These are phyloP conservation scores for rat (Rattus norvegicus) DNA, from an alignment of 2,113 vertebrate genomes.

Conservation along the genomic window DNA sequence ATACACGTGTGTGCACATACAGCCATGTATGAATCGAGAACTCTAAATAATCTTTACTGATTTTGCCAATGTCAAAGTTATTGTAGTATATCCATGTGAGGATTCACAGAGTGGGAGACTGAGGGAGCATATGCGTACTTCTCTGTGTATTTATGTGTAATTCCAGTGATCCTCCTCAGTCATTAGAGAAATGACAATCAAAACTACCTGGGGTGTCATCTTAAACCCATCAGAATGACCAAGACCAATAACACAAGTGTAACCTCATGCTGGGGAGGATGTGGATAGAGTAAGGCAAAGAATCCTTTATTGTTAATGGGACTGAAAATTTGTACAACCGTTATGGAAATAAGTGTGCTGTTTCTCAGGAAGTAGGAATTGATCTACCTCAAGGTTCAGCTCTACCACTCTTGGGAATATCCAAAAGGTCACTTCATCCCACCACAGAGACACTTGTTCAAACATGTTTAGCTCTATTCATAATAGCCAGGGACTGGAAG, in stretches of 20 bases:
- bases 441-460: background rate
- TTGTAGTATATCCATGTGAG: fast-evolving
- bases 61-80: background rate
- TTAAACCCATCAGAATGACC: background rate
- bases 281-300: background rate
- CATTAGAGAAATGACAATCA: background rate
- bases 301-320: background rate
- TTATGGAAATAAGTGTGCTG: background rate
- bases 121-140: too few species aligned
- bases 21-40: fast-evolving
- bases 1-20: fast-evolving
- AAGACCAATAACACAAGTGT: background rate
- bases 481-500: background rate
- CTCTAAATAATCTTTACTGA: background rate
- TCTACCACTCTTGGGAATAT: background rate
- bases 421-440: background rate
- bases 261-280: background rate
- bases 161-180: background rate
- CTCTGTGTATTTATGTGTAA: background rate
- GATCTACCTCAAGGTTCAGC: background rate
- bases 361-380: background rate
- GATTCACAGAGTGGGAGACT: background rate
- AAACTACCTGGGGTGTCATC: background rate
- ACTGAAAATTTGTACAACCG: background rate
- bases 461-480: background rate